These are phyloP conservation scores for Atherinomorus stipes DNA, from an alignment of 2,113 vertebrate genomes.

Conservation along the genomic window DNA sequence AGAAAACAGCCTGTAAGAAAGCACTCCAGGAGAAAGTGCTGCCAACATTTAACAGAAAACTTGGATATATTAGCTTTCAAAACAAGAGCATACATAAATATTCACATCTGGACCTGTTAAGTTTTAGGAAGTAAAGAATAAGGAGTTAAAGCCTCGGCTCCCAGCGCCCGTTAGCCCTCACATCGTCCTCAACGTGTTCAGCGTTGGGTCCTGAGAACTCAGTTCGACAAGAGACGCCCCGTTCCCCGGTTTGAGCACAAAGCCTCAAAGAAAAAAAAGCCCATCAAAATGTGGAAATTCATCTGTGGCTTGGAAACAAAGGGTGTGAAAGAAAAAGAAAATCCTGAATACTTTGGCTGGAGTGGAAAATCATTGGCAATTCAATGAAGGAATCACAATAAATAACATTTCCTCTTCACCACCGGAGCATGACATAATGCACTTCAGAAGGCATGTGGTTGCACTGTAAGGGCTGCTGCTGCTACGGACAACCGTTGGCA, in stretches of 20 bases:
- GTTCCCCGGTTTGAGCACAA: background rate
- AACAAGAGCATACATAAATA: constrained; percentile 73
- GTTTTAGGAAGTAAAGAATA: constrained; percentile 3
- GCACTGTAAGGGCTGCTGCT: constrained; percentile 67
- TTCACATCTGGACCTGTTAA: constrained; percentile 36
- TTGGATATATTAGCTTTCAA: constrained; percentile 79
- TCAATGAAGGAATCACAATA: constrained; percentile 68
- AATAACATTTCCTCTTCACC: constrained; percentile 65
- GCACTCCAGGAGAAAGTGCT: constrained; percentile 75
- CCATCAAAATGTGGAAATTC: too few relatives aligned
- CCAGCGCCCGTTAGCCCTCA: background rate
- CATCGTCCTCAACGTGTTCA: background rate
- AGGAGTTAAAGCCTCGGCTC: background rate
- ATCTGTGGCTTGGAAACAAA: background rate
- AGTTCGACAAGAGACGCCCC: background rate
- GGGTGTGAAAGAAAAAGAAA: background rate
- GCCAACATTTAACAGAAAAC: constrained; percentile 66
- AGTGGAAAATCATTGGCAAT: constrained; percentile 61
- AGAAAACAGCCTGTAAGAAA: constrained; percentile 75
- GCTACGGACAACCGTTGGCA: constrained; percentile 83
- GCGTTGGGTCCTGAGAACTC: background rate
- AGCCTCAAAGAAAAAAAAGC: background rate
- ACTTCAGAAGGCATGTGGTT: constrained; percentile 87
- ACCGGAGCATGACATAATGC: constrained; percentile 76
- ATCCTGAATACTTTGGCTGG: constrained; percentile 70